These are phyloP conservation scores for Athene cunicularia DNA, from an alignment of 2,113 vertebrate genomes.

Conservation along the genomic window DNA sequence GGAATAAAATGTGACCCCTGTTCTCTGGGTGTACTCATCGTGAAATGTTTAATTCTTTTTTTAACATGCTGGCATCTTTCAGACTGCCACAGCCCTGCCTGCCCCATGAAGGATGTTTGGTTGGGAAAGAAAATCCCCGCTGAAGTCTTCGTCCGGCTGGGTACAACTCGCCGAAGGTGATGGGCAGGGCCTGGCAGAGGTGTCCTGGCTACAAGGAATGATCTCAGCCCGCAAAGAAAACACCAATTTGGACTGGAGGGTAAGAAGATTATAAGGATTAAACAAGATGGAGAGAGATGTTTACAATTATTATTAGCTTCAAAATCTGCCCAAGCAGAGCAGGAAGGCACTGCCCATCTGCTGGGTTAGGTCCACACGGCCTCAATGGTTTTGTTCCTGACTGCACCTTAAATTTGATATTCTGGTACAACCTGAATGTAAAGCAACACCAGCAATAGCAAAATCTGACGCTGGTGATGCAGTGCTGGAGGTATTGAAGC, in stretches of 20 bases:
- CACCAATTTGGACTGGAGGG: neutral
- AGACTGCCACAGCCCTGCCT: neutral
- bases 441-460: neutral
- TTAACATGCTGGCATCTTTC: neutral
- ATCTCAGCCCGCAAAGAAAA: neutral
- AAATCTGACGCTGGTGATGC: neutral
- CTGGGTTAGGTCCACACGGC: neutral
- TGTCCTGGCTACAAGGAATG: neutral
- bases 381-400: neutral
- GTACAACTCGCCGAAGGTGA: neutral
- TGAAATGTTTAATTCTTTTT: neutral
- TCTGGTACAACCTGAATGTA: neutral
- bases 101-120: neutral
- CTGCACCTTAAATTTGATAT: neutral
- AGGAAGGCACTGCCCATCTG: neutral
- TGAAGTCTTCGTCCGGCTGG: rapidly evolving
- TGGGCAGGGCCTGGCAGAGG: neutral
- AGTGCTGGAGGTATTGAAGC: neutral
- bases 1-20: neutral
- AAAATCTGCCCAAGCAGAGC: neutral
- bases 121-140: neutral
- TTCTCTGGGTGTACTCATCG: neutral
- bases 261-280: constrained; percentile 56
- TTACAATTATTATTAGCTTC: constrained; percentile 56
- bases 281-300: neutral